A percentile compares a stretch with the other conserved stretches of the same genome.
Conservation (phyloP, 1,140 invertebrate genomes). For the Vanessa tameamea region DNA sequence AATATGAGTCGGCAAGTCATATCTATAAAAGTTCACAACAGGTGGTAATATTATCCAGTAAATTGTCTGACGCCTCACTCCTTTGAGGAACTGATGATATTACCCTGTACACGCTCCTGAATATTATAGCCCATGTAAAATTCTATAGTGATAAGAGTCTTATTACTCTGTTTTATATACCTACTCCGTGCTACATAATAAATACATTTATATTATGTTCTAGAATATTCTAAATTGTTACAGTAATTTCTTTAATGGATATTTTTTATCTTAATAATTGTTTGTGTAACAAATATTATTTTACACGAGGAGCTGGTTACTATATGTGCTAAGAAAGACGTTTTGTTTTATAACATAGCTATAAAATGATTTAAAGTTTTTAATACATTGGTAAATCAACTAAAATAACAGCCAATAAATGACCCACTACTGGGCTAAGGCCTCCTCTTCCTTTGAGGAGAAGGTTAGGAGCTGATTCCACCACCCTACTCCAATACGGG, state of each 20-base stretch:
- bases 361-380: no score
- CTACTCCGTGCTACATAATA: background rate
- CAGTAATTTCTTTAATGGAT: background rate
- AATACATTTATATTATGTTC: background rate
- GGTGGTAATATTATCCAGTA: constrained; percentile 43
- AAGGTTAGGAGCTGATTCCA: no score
- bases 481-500: no score
- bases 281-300: no score
- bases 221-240: background rate
- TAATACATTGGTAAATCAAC: no score
- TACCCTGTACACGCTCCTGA: constrained; percentile 17
- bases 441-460: no score
- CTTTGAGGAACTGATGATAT: constrained; percentile 24
- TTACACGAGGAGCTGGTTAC: no score
- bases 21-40: constrained; percentile 55
- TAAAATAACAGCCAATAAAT: no score
- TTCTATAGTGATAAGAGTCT: constrained; percentile 29
- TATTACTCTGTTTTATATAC: constrained; percentile 24
- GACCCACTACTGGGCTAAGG: no score
- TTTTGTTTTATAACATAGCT: no score
- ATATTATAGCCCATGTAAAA: constrained; percentile 31
- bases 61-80: constrained; percentile 45
- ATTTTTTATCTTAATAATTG: no score
- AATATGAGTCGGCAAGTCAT: constrained; percentile 27
- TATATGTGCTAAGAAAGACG: no score